Conservation (phyloP, 2,113 vertebrate genomes). For the Aspidoscelis tigris region DNA sequence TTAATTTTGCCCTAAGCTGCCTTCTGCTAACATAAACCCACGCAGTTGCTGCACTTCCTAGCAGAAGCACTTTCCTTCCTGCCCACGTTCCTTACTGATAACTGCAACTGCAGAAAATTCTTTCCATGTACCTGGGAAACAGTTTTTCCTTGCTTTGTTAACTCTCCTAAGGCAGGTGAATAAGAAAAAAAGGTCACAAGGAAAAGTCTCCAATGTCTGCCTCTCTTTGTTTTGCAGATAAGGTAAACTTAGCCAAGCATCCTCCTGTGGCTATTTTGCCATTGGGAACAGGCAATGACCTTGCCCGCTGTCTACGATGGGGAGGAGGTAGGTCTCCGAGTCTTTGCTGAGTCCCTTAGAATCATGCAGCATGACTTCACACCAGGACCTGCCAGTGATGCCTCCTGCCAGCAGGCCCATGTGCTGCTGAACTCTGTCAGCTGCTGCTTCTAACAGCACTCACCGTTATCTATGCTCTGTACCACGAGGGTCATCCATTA, state of each 20-base stretch:
- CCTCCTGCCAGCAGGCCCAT: neutral
- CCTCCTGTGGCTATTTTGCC: conserved; percentile 78
- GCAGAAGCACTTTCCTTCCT: too few relatives aligned
- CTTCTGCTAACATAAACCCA: neutral
- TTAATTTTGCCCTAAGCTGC: neutral
- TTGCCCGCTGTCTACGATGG: conserved; percentile 82
- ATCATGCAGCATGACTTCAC: neutral
- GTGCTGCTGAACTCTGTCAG: conserved; percentile 19
- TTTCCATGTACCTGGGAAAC: neutral
- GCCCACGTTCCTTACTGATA: too few relatives aligned
- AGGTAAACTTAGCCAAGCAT: conserved; percentile 73
- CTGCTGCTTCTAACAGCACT: neutral
- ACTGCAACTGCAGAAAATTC: neutral
- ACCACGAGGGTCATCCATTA: neutral
- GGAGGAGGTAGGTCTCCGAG: conserved; percentile 75
- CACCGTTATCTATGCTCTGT: neutral
- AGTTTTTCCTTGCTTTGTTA: neutral
- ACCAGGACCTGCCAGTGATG: neutral
- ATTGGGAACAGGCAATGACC: conserved; percentile 81
- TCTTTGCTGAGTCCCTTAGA: neutral
- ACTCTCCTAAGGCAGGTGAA: neutral
- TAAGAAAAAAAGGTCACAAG: neutral
- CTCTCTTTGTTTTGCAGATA: conserved; percentile 70
- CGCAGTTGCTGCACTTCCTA: neutral
- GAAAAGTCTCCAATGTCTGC: conserved; percentile 1